Percentiles rank a stretch among this genome's conserved stretches.
Conservation (phyloP, 2,113 vertebrate species). For the Chamaea fasciata region DNA sequence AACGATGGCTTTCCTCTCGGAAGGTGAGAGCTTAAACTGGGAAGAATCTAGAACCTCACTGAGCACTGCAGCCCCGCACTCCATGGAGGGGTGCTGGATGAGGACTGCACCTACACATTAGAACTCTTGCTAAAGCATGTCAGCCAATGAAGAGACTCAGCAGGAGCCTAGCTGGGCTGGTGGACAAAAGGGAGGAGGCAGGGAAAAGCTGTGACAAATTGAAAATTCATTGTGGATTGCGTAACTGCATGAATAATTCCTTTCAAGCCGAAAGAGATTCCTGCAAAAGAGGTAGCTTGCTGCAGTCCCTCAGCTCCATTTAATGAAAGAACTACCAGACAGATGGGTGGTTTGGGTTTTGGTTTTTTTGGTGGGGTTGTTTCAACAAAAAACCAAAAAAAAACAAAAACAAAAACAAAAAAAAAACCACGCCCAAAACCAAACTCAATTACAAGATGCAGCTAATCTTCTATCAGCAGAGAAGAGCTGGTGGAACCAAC, state of each 20-base stretch:
- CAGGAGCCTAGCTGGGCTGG: not conserved
- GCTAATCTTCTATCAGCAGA: not conserved
- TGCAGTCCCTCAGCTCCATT: not conserved
- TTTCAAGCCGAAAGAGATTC: conserved; percentile 38
- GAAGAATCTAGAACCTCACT: not conserved
- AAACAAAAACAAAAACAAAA: not conserved
- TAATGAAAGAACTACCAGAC: not conserved
- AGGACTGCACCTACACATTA: not conserved
- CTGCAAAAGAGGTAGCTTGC: not conserved
- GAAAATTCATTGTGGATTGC: conserved; percentile 54
- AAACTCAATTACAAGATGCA: not conserved
- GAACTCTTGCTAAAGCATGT: not conserved
- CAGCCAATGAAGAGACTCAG: conserved; percentile 7
- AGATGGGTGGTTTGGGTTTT: not conserved
- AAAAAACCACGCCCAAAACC: not conserved
- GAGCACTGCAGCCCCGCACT: not conserved
- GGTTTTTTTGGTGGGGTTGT: not conserved
- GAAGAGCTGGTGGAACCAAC: not conserved
- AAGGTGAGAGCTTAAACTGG: not conserved
- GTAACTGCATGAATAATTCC: conserved; percentile 37
- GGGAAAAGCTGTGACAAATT: conserved; percentile 48
- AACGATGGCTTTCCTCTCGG: not conserved
- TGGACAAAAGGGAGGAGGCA: conserved; percentile 14
- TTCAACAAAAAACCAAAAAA: too few species aligned
- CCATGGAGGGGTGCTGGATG: not conserved